phyloP scores from a whole-genome alignment of 1,140 invertebrate species.

The Cydia amplana region DNA sequence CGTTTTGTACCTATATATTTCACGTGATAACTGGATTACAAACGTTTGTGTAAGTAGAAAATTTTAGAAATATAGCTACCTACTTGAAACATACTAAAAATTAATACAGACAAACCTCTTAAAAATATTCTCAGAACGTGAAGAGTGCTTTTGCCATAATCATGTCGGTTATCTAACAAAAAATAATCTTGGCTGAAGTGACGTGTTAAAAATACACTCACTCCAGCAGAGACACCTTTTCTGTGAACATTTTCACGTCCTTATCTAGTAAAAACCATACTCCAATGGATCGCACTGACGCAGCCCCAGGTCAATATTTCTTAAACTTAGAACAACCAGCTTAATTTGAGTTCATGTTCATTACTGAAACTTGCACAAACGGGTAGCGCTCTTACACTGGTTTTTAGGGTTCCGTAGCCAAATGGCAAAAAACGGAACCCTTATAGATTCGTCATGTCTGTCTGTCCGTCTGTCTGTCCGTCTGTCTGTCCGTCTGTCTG shows the following conservation, averaged over 20 bases:
- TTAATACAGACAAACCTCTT: conserved; percentile 9
- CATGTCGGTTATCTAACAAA: conserved; percentile 19
- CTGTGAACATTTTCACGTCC: conserved; percentile 67
- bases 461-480: no score
- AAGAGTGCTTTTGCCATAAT: conserved; percentile 24
- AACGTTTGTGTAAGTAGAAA: no score
- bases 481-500: no score
- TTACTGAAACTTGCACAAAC: no score
- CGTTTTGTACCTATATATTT: no score
- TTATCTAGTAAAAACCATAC: conserved; percentile 43
- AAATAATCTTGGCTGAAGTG: conserved; percentile 23
- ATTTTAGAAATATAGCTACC: not conserved
- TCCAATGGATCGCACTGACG: not conserved
- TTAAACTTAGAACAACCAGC: no score
- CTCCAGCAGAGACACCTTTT: conserved; percentile 59
- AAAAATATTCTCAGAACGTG: conserved; percentile 18
- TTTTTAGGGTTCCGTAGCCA: no score
- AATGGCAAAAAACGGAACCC: no score
- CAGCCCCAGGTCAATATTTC: no score
- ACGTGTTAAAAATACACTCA: conserved; percentile 55
- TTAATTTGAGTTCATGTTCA: no score
- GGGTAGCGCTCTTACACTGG: not conserved
- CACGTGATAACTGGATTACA: no score
- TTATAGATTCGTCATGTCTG: no score
- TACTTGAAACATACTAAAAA: not conserved